These are phyloP conservation scores for Luffia ferchaultella DNA, from an alignment of 2,888 invertebrate genomes.

Conservation along the genomic window DNA sequence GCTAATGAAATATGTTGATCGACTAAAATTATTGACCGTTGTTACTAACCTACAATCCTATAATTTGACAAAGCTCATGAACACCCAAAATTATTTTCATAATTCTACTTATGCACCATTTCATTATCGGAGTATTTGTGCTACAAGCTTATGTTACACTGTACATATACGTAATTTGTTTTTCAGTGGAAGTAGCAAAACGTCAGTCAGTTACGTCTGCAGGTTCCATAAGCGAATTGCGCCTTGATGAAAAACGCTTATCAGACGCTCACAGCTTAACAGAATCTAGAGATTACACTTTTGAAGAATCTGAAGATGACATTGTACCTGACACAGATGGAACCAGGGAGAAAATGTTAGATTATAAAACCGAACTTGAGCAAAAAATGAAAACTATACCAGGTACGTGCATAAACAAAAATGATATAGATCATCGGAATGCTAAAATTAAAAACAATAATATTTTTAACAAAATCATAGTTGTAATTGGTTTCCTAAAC, in stretches of 20 bases:
- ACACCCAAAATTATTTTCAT: too few species aligned
- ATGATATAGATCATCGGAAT: not conserved
- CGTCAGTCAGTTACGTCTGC: conserved; percentile 56
- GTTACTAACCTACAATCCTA: too few species aligned
- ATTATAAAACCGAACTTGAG: conserved; percentile 33
- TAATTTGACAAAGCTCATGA: too few species aligned
- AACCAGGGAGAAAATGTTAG: conserved; percentile 35
- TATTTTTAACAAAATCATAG: not conserved
- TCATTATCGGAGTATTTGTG: too few species aligned
- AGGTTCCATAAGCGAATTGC: conserved; percentile 46
- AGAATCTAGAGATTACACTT: conserved; percentile 59
- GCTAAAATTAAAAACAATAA: not conserved
- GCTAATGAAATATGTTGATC: too few species aligned
- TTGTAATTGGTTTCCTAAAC: too few species aligned
- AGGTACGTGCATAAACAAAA: conserved; percentile 19
- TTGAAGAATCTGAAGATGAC: conserved; percentile 62
- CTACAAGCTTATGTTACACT: too few species aligned
- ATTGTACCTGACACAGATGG: conserved; percentile 46
- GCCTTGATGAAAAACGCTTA: conserved; percentile 51
- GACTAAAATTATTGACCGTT: too few species aligned
- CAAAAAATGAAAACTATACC: conserved; percentile 25
- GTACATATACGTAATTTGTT: not conserved
- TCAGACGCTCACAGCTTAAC: conserved; percentile 59
- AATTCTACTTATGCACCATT: too few species aligned
- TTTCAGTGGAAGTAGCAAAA: conserved; percentile 32